Evolutionary conservation across 2,888 invertebrate genomes (phyloP), one percentile per base, ranked within the genome.

Genomic region (Dynastes hyllus): DNA sequence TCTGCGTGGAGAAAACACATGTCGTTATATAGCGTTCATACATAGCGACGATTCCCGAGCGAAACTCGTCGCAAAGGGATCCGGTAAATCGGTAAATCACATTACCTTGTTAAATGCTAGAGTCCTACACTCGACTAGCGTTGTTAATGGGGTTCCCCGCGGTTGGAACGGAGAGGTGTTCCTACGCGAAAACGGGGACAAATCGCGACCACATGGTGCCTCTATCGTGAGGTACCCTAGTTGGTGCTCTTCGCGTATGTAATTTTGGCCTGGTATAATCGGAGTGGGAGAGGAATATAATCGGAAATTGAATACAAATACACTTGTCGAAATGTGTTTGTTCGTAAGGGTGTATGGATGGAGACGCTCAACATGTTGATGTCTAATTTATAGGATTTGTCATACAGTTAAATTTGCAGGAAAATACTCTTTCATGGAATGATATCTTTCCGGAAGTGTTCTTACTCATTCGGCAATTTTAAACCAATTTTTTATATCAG

Each of bases 81-180:
- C 45, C 66, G 50, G 40, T 40, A 66, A 66, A 66, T 53, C 66
- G 45, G 51, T 65, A 78, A 78, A 78, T 78, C 78, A 78, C 78
- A 71, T 78, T 78, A 78, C 50, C 51, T 51, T 37, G 78, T 71
- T 78, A 78, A 75, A 76, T 66, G 67, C 76, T 76, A 16, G 55
- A 67, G 77, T 71, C 77, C 67, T 69, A 63, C 77, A 66, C 80
- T 78, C 58, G 75, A 65, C 73, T 73, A 75, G 73, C 78, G 78
- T 78, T 67, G 78, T 73, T 78, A 79, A 77, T 79, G 71, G 75
- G 80, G 69, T 73, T 70, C 78, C 79, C 77, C 50, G 79, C 29
- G 53, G 79, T 16, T 45, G 45, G 45, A 45, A 45, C 45, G 8
- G 45, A 45, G 45, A 8, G 77, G 16, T 67, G 27, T 65, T 37